Conservation (phyloP, 37 sponge, comb jelly and placozoan genomes). For the Ephydatia muelleri region DNA sequence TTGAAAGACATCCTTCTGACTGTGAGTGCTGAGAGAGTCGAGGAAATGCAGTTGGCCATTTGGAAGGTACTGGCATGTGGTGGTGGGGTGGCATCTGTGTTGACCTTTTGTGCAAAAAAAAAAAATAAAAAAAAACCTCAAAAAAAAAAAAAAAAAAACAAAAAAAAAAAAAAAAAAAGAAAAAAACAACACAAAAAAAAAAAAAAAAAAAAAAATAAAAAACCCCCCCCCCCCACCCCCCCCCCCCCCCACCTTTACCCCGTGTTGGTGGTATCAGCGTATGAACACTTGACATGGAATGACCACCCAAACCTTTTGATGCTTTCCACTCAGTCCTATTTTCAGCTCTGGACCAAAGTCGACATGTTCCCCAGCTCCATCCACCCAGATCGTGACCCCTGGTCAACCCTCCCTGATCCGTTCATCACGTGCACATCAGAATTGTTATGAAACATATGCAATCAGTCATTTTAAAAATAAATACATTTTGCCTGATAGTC, state of each 20-base stretch:
- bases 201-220: too few species aligned
- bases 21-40: constrained; percentile 7
- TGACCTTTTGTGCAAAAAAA: too few species aligned
- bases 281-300: constrained; percentile 78
- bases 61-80: neutral
- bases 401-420: neutral
- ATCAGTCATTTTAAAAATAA: neutral
- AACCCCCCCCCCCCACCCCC: neutral
- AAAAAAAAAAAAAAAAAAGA: too few species aligned
- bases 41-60: constrained; percentile 12
- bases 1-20: constrained; percentile 21
- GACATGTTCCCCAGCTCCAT: constrained; percentile 25
- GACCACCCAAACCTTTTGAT: constrained; percentile 64
- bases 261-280: constrained; percentile 11
- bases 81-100: too few species aligned
- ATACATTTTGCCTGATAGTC: neutral
- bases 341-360: constrained; percentile 68
- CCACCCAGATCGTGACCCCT: neutral
- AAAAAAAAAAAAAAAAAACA: too few species aligned
- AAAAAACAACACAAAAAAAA: too few species aligned
- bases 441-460: neutral
- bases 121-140: too few species aligned
- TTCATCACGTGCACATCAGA: neutral
- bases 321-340: constrained; percentile 77
- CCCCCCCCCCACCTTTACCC: neutral